Base-by-base conservation (phyloP, 2,888 invertebrate genomes). In the Archips crataeganus region DNA sequence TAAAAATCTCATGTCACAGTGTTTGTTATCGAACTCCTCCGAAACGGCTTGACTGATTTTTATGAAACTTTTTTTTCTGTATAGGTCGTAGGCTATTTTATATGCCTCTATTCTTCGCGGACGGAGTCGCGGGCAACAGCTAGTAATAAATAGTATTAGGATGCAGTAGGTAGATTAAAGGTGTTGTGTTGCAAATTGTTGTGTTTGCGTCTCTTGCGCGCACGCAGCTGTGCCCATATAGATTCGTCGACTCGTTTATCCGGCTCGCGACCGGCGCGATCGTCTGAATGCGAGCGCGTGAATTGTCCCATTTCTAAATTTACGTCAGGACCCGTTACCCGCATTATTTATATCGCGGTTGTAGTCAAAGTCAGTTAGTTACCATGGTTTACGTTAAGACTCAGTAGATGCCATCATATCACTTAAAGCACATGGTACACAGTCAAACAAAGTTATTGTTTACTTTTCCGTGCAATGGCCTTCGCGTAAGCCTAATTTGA, bases 251-350 rank as follows among this genome's bases (percentile, higher is more conserved):
- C 36, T 51, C 11, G 51, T 51, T 47, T 47, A 42, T 66, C 49
- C 49, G 34, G 36, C 57, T 11, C 70, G 54, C 61, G 10, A 15
- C 47, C 45, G 49, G 57, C 9, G 59, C 67, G 63, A 57, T 67
- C 42, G 45, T 64, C 36, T 59, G 49, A 62, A 64, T 39, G 72
- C 13, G 64, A 51, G 61, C 64, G 63, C 67, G 51, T 39, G 61
- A 71, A 71, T 68, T 71, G 75, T 72, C 71, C 71, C 67, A 71
- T 72, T 75, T 75, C 75, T 75, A 75, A 60, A 72, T 68, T 65
- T 75, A 75, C 67, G 63, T 67, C 57, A 71, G 34, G 54, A 66
- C 47, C 57, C 47, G 42, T 45, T 64, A 54, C n/a, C 68, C 57
- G 49, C 63, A 73, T 68, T 73, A 74, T 69, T 59, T 59, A 73